Conservation (phyloP, 1,140 invertebrate genomes). For the Steinernema khuongi region DNA sequence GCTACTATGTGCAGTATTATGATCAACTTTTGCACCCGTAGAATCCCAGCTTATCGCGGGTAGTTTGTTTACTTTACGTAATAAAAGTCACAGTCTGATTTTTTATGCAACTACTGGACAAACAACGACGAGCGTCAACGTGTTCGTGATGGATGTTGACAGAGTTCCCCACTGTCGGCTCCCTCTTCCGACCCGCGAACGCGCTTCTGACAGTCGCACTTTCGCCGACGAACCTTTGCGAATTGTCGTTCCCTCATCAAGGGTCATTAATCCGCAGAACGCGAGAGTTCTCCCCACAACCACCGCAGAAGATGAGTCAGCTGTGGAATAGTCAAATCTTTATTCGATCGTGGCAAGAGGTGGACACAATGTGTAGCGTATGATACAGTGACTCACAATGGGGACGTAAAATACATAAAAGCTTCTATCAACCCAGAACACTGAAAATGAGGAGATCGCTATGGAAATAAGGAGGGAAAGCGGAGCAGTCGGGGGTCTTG, state of each 20-base stretch:
- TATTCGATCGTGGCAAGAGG: background rate
- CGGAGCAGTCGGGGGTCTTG: background rate
- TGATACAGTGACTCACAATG: background rate
- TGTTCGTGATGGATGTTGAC: background rate
- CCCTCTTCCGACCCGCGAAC: background rate
- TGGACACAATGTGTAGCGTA: background rate
- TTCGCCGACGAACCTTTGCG: too few species aligned
- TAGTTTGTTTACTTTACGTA: background rate
- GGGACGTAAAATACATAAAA: background rate
- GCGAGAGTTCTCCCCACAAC: too few species aligned
- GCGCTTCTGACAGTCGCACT: too few species aligned
- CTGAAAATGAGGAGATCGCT: background rate
- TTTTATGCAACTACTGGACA: background rate
- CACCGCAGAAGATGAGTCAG: too few species aligned
- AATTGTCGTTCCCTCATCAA: background rate
- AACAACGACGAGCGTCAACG: background rate
- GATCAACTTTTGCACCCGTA: too few species aligned
- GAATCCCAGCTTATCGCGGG: too few species aligned
- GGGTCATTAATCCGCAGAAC: background rate
- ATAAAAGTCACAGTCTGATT: background rate
- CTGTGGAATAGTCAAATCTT: background rate
- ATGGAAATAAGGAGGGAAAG: background rate
- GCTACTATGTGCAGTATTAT: too few species aligned
- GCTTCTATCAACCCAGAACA: slow-evolving; percentile 6
- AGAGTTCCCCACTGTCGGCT: background rate